These are phyloP conservation scores for Nyctalus aviator DNA, from an alignment of 2,797 vertebrate genomes.

Conservation along the genomic window DNA sequence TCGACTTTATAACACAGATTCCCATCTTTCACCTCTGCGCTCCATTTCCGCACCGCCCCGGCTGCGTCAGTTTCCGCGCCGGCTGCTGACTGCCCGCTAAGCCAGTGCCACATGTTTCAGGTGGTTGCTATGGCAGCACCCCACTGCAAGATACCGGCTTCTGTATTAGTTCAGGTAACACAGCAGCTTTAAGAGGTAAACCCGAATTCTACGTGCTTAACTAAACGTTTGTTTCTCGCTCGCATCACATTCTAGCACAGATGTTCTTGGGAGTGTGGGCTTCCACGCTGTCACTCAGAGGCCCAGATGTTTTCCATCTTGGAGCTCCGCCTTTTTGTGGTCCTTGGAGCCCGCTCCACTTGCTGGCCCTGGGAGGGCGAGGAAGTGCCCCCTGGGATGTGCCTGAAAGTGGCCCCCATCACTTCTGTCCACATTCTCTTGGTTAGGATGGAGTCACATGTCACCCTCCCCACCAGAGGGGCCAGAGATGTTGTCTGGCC, in stretches of 20 bases:
- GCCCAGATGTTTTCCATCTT: background rate
- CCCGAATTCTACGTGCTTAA: background rate
- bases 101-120: background rate
- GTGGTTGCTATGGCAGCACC: background rate
- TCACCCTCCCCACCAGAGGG: background rate
- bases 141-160: background rate
- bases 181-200: background rate
- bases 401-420: background rate
- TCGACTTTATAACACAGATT: background rate
- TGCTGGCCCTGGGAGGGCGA: background rate
- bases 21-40: background rate
- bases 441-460: background rate
- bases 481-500: background rate
- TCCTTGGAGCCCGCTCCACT: background rate
- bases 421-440: background rate
- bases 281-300: background rate
- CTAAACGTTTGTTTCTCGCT: background rate
- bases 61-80: background rate
- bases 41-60: background rate
- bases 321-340: background rate
- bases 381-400: background rate
- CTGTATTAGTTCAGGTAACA: background rate
- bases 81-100: conserved; percentile 16
- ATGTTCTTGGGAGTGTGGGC: background rate
- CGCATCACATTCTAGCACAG: background rate